phyloP scores from a whole-genome alignment of 1,140 invertebrate species.

The Panagrolaimus sp. region DNA sequence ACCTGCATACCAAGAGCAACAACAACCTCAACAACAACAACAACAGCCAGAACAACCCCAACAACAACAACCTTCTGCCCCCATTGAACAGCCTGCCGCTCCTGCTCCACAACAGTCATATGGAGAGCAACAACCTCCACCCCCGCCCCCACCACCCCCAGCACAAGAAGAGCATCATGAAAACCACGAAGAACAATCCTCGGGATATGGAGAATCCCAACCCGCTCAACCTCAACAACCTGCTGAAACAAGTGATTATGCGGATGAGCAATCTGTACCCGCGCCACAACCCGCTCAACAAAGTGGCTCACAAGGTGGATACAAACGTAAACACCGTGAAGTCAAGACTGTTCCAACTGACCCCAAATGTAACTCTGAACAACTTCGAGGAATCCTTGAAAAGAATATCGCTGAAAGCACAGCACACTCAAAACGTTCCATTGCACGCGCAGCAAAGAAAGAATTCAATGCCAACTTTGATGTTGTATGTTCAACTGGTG shows the following conservation, averaged over 20 bases:
- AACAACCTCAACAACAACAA: too few species aligned
- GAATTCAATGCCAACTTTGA: slow-evolving; percentile 46
- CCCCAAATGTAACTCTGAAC: slow-evolving; percentile 48
- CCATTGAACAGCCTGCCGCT: slow-evolving; percentile 16
- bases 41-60: neutral
- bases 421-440: slow-evolving; percentile 39
- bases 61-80: slow-evolving; percentile 7
- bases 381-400: slow-evolving; percentile 23
- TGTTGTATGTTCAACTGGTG: slow-evolving; percentile 45
- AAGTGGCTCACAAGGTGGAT: slow-evolving; percentile 13
- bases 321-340: neutral
- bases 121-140: slow-evolving; percentile 18
- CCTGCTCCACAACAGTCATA: slow-evolving; percentile 24
- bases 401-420: slow-evolving; percentile 47
- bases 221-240: too few species aligned
- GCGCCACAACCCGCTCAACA: slow-evolving; percentile 22
- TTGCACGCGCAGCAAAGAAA: slow-evolving; percentile 38
- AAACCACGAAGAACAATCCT: too few species aligned
- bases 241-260: neutral
- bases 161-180: too few species aligned
- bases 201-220: too few species aligned
- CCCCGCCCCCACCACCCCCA: neutral
- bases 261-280: slow-evolving; percentile 19
- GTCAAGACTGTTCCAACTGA: slow-evolving; percentile 37
- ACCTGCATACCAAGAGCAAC: too few species aligned